Evolutionary conservation across 2,888 invertebrate species (phyloP).

Genomic region (Caenorhabditis drosophilae): DNA sequence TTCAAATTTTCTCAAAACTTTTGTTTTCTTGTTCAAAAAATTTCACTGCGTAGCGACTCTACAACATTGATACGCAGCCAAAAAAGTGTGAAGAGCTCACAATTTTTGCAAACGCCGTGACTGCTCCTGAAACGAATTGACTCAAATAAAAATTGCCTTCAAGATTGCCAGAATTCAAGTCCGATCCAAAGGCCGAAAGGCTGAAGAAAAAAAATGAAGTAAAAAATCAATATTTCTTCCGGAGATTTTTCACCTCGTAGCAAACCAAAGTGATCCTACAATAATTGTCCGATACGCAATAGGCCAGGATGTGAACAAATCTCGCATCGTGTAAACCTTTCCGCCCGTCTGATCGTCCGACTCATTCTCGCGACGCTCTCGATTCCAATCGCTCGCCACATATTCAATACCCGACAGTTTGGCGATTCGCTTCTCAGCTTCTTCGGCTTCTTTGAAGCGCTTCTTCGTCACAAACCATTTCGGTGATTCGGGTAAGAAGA

Average conservation of each 20-base stretch:
- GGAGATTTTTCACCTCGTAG: constrained; percentile 29
- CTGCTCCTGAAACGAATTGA: constrained; percentile 45
- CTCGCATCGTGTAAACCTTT: constrained; percentile 43
- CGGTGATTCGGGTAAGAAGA: constrained; percentile 46
- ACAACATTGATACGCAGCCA: no score
- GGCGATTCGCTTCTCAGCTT: constrained; percentile 30
- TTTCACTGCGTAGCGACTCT: no score
- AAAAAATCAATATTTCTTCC: background rate
- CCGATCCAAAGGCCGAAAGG: constrained; percentile 47
- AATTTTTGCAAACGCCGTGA: constrained; percentile 48
- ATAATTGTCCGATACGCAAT: constrained; percentile 40
- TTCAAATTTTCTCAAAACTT: no score
- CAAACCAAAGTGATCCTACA: constrained; percentile 45
- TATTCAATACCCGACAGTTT: constrained; percentile 15
- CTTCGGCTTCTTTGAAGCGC: constrained; percentile 24
- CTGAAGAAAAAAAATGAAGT: constrained; percentile 12
- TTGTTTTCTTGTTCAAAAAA: no score
- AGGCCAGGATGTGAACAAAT: constrained; percentile 39
- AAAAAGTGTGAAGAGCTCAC: constrained; percentile 10
- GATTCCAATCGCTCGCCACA: background rate
- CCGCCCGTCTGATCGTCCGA: constrained; percentile 29
- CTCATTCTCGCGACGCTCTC: background rate
- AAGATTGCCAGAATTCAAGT: constrained; percentile 50
- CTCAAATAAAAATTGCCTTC: constrained; percentile 48
- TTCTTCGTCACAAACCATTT: constrained; percentile 45